phyloP scores from a whole-genome alignment of 2,797 vertebrate genomes.

The Ambastaia sidthimunki region DNA sequence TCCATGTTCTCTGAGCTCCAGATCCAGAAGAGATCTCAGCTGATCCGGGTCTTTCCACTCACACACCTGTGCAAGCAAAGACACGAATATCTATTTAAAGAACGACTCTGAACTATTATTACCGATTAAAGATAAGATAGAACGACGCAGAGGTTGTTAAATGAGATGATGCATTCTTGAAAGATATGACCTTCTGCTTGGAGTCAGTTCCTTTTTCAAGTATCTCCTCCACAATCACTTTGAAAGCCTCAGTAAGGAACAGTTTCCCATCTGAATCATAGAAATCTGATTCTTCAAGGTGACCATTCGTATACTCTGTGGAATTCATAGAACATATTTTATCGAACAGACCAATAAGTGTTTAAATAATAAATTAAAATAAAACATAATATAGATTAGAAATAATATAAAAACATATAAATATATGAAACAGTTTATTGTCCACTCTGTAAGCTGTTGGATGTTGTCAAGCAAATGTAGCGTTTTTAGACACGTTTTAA shows the following conservation, averaged over 20 bases:
- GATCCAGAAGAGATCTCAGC: slow-evolving; percentile 80
- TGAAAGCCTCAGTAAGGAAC: slow-evolving; percentile 81
- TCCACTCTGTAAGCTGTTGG: no score
- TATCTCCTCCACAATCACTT: slow-evolving; percentile 82
- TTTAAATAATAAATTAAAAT: no score
- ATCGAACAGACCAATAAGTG: background rate
- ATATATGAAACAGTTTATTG: no score
- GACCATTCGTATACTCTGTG: slow-evolving; percentile 33
- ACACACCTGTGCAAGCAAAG: slow-evolving; percentile 79
- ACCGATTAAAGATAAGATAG: no score
- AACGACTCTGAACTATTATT: no score
- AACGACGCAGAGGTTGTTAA: background rate
- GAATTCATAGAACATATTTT: background rate
- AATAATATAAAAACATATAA: no score
- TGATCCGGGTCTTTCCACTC: slow-evolving; percentile 84
- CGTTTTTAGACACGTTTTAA: no score
- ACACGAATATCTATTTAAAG: background rate
- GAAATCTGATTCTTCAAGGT: slow-evolving; percentile 49
- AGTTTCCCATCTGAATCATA: slow-evolving; percentile 70
- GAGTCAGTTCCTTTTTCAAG: slow-evolving; percentile 80
- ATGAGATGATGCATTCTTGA: background rate
- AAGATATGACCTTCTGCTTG: slow-evolving; percentile 82
- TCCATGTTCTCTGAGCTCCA: slow-evolving; percentile 80
- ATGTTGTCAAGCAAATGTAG: no score
- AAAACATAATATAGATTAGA: no score